A percentile compares a stretch with the other conserved stretches of the same genome.
phyloP scores from a whole-genome alignment of 1,140 invertebrate genomes.

The Marisa cornuarietis region DNA sequence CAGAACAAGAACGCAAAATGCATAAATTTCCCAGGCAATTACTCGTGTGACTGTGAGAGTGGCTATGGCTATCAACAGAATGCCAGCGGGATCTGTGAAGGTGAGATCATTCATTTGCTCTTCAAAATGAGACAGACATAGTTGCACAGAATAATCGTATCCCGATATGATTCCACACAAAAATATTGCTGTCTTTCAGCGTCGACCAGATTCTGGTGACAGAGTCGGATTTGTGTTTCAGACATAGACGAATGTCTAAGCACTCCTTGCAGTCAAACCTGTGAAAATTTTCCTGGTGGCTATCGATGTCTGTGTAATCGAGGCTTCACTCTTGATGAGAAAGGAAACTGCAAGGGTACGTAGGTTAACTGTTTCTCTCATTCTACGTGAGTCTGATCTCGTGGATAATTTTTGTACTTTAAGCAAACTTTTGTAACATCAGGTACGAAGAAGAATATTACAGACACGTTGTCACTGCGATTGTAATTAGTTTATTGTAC shows the following conservation, averaged over 20 bases:
- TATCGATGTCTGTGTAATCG: constrained; percentile 38
- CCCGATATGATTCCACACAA: too few species aligned
- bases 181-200: too few species aligned
- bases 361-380: neutral
- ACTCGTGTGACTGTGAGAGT: neutral
- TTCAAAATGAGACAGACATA: too few species aligned
- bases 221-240: neutral
- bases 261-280: constrained; percentile 15
- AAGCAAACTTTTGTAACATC: too few species aligned
- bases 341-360: neutral
- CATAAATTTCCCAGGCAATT: neutral
- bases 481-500: too few species aligned
- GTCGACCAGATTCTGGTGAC: too few species aligned
- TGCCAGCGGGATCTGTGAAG: neutral
- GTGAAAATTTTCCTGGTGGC: constrained; percentile 35
- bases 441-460: too few species aligned
- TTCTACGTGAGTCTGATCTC: too few species aligned
- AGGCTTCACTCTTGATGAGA: constrained; percentile 4
- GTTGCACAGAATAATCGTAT: too few species aligned
- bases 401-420: too few species aligned
- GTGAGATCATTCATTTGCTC: neutral
- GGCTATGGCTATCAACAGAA: neutral
- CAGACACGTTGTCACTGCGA: too few species aligned
- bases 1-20: neutral
- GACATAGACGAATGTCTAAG: constrained; percentile 25